Conservation (phyloP, 2,797 vertebrate species). For the Melanotaenia maccullochi region DNA sequence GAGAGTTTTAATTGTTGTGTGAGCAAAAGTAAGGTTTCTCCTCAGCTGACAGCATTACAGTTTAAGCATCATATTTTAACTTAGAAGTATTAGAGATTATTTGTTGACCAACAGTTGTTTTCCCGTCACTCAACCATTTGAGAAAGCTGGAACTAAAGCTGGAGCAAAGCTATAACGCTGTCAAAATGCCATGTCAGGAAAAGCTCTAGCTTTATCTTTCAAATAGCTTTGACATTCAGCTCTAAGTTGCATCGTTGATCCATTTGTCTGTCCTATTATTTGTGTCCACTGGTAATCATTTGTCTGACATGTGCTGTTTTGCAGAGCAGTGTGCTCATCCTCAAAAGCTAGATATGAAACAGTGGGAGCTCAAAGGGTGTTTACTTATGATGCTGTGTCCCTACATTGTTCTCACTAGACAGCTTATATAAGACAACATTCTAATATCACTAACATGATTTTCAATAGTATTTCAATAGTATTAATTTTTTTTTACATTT, state of each 20-base stretch:
- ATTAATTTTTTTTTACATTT: background rate
- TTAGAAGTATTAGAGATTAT: conserved; percentile 24
- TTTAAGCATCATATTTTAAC: conserved; percentile 16
- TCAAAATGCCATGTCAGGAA: conserved; percentile 31
- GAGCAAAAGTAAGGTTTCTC: conserved; percentile 1
- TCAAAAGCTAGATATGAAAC: conserved; percentile 49
- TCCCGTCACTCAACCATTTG: conserved; percentile 30
- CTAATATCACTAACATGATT: conserved; percentile 52
- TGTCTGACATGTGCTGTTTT: background rate
- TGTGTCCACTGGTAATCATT: background rate
- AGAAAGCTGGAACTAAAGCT: conserved; percentile 21
- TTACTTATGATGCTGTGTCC: conserved; percentile 74
- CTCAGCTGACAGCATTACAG: conserved; percentile 3
- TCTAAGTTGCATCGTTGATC: background rate
- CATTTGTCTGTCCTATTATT: conserved; percentile 6
- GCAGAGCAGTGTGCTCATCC: conserved; percentile 33
- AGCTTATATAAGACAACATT: conserved; percentile 56
- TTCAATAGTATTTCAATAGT: background rate
- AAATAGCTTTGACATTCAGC: conserved; percentile 29
- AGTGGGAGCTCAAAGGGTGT: conserved; percentile 71
- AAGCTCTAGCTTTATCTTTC: conserved; percentile 24
- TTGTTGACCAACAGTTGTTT: conserved; percentile 24
- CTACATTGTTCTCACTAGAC: conserved; percentile 44
- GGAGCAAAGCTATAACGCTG: background rate
- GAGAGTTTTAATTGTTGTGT: background rate